phyloP scores from a whole-genome alignment of 1,140 invertebrate species.

The Bombus sylvicola region DNA sequence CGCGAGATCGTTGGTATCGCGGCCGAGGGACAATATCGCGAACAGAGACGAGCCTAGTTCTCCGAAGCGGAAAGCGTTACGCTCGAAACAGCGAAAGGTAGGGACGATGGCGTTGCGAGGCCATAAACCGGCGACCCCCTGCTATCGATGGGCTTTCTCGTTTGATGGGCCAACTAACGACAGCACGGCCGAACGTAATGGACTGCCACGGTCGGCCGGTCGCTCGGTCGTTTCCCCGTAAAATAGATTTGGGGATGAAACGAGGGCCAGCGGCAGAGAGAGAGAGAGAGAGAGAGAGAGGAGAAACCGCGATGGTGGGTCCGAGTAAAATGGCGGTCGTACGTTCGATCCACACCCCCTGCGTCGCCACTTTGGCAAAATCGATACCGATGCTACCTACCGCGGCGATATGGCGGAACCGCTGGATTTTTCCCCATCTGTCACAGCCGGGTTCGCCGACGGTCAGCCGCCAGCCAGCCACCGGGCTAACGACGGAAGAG shows the following conservation, averaged over 20 bases:
- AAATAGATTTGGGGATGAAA: conserved; percentile 71
- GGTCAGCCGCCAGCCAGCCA: no score
- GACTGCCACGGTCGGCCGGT: conserved; percentile 25
- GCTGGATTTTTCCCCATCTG: neutral
- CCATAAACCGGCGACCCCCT: conserved; percentile 57
- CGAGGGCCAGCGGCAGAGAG: conserved; percentile 50
- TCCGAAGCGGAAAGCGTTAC: neutral
- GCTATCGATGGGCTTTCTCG: conserved; percentile 35
- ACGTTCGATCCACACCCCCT: neutral
- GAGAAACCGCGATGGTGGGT: conserved; percentile 67
- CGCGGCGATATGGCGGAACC: neutral
- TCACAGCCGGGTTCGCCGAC: no score
- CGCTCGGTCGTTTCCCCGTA: conserved; percentile 31
- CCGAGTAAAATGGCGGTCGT: conserved; percentile 66
- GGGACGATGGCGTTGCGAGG: conserved; percentile 39
- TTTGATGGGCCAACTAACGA: conserved; percentile 74
- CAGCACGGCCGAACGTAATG: conserved; percentile 59
- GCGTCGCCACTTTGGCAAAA: neutral
- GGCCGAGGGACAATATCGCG: no score
- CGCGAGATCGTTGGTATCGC: neutral
- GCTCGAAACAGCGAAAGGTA: neutral
- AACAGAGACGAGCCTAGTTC: neutral
- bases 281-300: conserved; percentile 30
- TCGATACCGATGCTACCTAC: neutral
- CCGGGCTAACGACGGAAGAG: no score